Evolutionary conservation across 2,113 vertebrate genomes (phyloP).

Genomic region (Acanthochromis polyacanthus): DNA sequence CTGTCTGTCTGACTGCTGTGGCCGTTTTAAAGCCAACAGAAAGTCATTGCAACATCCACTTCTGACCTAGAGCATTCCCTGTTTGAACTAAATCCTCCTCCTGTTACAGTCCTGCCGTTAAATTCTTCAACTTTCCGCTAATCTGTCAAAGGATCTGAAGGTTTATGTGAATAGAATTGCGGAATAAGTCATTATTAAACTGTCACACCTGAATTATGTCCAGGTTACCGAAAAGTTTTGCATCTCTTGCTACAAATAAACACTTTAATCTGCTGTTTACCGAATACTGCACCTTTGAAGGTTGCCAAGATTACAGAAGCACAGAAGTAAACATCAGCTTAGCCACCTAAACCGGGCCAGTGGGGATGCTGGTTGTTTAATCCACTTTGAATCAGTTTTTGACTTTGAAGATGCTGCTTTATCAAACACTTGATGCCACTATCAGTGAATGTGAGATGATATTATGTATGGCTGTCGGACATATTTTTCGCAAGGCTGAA

Average conservation of each 20-base stretch:
- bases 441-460: background rate
- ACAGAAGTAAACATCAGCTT: constrained; percentile 53
- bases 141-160: background rate
- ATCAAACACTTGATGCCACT: background rate
- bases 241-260: background rate
- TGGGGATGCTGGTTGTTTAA: constrained; percentile 1
- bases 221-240: background rate
- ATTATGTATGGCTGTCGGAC: constrained; percentile 24
- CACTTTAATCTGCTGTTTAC: constrained; percentile 13
- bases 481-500: constrained; percentile 52
- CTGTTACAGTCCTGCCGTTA: background rate
- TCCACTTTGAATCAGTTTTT: constrained; percentile 23
- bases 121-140: background rate
- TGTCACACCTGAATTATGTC: background rate
- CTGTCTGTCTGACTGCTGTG: constrained; percentile 2
- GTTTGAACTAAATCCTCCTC: background rate
- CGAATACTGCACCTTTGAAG: constrained; percentile 3
- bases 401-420: background rate
- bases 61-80: background rate
- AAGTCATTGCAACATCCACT: background rate
- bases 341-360: constrained; percentile 17
- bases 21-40: constrained; percentile 25
- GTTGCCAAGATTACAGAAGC: constrained; percentile 33
- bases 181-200: background rate
- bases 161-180: background rate